Base-by-base conservation (phyloP, 1,140 invertebrate genomes). In the Forficula auricularia region DNA sequence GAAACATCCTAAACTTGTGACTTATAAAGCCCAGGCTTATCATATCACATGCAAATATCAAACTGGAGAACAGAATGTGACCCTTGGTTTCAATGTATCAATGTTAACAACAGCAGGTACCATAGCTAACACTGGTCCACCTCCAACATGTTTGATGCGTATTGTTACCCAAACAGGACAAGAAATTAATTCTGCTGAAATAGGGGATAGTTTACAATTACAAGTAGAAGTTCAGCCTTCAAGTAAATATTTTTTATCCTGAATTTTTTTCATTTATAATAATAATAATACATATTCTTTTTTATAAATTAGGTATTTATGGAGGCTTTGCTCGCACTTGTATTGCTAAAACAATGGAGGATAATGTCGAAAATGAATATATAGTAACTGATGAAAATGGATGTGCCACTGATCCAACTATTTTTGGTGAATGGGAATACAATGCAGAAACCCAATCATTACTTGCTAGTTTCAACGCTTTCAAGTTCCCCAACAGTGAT, bases 81-180 rank as follows among this genome's bases (percentile, higher is more conserved):
- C 84, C 0, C 63, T 92, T 4, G 87, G 87, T 6, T 92, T 94
- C 57, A 92, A 92, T 53, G 87, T 94, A 1, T 89, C 86, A 0
- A 92, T 92, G 87, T 62, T 92, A 39, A 94, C 88, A 1, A 92
- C 88, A 3, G 86, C 87, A 2, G 88, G 87, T 19, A 94, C 89
- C 0, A 92, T 94, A 51, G 87, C 88, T 7, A 94, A 94, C 52
- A 91, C 88, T 3, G 88, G 88, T 20, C 88, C 88, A 34, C 88
- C 89, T 38, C 89, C 89, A 2, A 85, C 81, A 3, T 94, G 89
- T 59, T 68, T 81, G 34, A 92, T 94, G 87, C 77, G 78, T 51
- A 94, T 94, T 43, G 82, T 88, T 3, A 83, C 85, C 10, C 73
- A 79, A 22, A 79, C 77, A 39, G 89, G 88, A 9, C 76, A 81